Conservation (phyloP, 1,140 invertebrate species). For the Helicoverpa zea region DNA sequence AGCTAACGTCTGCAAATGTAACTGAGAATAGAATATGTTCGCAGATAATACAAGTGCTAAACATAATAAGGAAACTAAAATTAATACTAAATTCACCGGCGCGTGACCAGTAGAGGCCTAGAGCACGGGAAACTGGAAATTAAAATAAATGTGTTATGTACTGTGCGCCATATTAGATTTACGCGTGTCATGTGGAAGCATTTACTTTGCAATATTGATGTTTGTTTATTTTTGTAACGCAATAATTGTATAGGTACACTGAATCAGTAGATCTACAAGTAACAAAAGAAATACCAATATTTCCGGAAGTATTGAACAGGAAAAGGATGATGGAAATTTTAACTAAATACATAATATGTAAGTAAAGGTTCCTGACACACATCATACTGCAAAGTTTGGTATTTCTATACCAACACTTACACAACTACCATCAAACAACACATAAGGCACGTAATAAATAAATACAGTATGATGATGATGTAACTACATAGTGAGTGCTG, state of each 20-base stretch:
- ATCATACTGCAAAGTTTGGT: background rate
- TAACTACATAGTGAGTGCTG: conserved; percentile 15
- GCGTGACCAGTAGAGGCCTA: background rate
- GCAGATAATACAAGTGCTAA: conserved; percentile 5
- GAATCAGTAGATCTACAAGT: too few relatives aligned
- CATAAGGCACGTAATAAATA: conserved; percentile 18
- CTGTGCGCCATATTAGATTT: conserved; percentile 1
- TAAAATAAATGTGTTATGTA: background rate
- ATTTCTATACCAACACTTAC: conserved; percentile 10
- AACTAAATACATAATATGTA: background rate
- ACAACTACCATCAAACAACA: background rate
- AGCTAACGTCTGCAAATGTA: conserved; percentile 54
- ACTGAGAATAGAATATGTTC: conserved; percentile 53
- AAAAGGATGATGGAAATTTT: too few relatives aligned
- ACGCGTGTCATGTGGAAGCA: background rate
- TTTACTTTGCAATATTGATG: too few relatives aligned
- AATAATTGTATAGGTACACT: too few relatives aligned
- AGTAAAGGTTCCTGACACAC: background rate
- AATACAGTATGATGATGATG: background rate
- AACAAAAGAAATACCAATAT: too few relatives aligned
- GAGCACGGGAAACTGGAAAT: conserved; percentile 27
- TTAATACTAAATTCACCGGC: conserved; percentile 9
- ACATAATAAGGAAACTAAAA: conserved; percentile 39
- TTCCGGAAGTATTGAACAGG: too few relatives aligned
- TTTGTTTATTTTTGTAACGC: too few relatives aligned